Conservation (phyloP, 2,888 invertebrate species). For the Latrodectus hesperus region DNA sequence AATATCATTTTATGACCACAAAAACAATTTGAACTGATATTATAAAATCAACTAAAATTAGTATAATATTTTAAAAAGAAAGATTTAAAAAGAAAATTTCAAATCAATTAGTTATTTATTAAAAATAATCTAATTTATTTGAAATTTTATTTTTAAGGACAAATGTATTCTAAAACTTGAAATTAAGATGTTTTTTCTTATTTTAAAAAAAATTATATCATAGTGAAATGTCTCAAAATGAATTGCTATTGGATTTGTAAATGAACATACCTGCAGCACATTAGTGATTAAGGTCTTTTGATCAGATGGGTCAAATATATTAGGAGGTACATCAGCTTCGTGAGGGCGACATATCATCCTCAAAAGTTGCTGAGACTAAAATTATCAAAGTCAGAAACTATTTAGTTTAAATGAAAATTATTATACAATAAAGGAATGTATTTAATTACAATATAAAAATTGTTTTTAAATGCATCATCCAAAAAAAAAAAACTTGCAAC, state of each 20-base stretch:
- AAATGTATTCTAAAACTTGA: too few relatives aligned
- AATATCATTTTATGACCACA: too few relatives aligned
- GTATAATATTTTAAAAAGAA: too few relatives aligned
- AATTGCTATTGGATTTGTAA: not conserved
- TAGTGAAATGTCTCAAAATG: too few relatives aligned
- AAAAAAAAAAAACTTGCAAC: not conserved
- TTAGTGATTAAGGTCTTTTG: conserved; percentile 91
- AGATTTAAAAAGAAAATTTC: too few relatives aligned
- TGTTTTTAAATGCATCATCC: not conserved
- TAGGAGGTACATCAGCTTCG: conserved; percentile 55
- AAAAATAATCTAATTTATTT: too few relatives aligned
- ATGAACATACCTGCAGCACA: conserved; percentile 83
- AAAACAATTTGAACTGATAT: too few relatives aligned
- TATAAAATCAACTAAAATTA: too few relatives aligned
- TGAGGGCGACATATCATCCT: conserved; percentile 98
- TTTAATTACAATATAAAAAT: not conserved
- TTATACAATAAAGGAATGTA: not conserved
- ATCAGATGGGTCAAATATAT: conserved; percentile 79
- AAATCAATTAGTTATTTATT: too few relatives aligned
- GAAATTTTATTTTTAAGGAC: too few relatives aligned
- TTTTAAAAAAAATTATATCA: not conserved
- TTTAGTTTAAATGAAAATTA: conserved; percentile 7
- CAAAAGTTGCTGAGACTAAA: conserved; percentile 89
- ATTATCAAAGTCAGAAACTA: conserved; percentile 46
- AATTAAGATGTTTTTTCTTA: conserved; percentile 9